Conservation (phyloP, 2,797 vertebrate genomes). For the Crenichthys baileyi region DNA sequence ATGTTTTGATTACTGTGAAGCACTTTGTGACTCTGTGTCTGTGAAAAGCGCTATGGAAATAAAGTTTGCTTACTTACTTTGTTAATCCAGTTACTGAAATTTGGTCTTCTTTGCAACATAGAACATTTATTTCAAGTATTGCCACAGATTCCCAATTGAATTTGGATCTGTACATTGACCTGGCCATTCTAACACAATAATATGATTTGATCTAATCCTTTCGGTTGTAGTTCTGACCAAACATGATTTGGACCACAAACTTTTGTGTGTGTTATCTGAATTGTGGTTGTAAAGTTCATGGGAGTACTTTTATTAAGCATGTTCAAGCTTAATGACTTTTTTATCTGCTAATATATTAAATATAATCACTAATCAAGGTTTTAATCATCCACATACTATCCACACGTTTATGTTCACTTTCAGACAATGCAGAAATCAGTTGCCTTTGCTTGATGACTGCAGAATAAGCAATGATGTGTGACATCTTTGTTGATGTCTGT, state of each 20-base stretch:
- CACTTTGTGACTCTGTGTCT: no score
- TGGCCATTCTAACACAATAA: background rate
- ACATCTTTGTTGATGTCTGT: slow-evolving; percentile 57
- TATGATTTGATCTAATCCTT: background rate
- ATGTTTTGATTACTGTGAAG: no score
- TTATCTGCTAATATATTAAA: background rate
- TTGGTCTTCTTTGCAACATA: background rate
- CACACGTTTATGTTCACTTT: background rate
- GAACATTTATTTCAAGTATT: background rate
- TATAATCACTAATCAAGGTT: background rate
- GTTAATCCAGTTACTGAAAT: background rate
- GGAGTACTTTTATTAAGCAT: background rate
- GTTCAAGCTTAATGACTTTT: background rate
- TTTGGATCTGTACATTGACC: background rate
- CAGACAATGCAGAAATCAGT: slow-evolving; percentile 17
- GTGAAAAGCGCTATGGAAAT: no score
- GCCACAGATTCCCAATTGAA: background rate
- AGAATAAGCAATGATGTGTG: slow-evolving; percentile 32
- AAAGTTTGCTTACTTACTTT: no score
- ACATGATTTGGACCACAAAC: background rate
- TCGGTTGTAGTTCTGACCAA: background rate
- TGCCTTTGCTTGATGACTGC: slow-evolving; percentile 21
- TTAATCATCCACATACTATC: background rate
- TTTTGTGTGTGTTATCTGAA: no score
- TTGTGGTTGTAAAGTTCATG: background rate